Base-by-base conservation (phyloP, 2,888 invertebrate species). In the Pandemis cinnamomeana region DNA sequence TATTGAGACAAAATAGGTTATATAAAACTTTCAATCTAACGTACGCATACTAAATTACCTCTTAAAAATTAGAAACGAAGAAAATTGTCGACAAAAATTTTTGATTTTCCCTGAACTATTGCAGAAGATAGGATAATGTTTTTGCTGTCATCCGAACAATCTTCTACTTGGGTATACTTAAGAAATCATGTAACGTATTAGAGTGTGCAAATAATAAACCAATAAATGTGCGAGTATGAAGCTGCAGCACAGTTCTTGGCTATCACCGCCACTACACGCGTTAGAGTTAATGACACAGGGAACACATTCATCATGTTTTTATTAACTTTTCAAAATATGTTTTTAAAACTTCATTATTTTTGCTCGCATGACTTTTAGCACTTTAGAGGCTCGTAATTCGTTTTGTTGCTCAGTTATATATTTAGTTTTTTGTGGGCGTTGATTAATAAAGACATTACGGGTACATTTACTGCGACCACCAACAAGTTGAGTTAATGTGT, bases 401-500 rank as follows among this genome's bases (percentile, higher is more conserved):
- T 80, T 78, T 78, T 78, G 71, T 67, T 66, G 74, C 69, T 74
- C 71, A 60, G 79, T 69, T 72, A 77, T 80, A 78, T 77, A 75
- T 79, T 72, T 77, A 20, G 68, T 77, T 78, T 79, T 78, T 81
- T 78, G 69, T 75, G 71, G 15, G 67, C 46, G 71, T 78, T 70
- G 71, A 77, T 78, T 81, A 80, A 83, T 82, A 75, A 79, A 83
- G 81, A 80, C 81, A 82, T 82, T 82, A 81, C 74, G 76, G 78
- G 78, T 80, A 82, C 78, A 78, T 82, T 81, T 79, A 79, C 79
- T 77, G 76, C 63, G 75, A 76, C 64, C 63, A 71, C 71, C 73
- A 69, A 61, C 73, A 62, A 71, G 62, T 61, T 48, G 68, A 74
- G 60, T 53, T 75, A 66, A 67, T 66, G 69, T 44, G 69, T 42